phyloP scores from a whole-genome alignment of 2,888 invertebrate genomes.

The Lysandra bellargus region DNA sequence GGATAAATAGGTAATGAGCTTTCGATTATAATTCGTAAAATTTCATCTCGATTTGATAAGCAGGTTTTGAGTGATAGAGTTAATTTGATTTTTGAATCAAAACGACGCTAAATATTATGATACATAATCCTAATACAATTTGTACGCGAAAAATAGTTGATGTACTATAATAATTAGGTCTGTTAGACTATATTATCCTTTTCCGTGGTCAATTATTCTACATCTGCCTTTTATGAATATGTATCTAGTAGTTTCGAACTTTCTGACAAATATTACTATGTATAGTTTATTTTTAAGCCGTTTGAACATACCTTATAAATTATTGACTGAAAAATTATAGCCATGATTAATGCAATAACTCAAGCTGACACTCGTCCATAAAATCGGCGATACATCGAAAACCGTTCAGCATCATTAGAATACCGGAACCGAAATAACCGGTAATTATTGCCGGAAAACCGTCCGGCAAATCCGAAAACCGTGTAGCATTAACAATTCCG shows the following conservation, averaged over 20 bases:
- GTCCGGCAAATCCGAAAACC: conserved; percentile 48
- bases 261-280: no score
- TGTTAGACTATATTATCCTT: no score
- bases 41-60: not conserved
- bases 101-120: no score
- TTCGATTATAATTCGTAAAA: not conserved
- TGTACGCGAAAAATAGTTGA: no score
- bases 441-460: conserved; percentile 42
- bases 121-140: no score
- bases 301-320: no score
- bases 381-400: conserved; percentile 3
- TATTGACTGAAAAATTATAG: not conserved
- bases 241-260: no score
- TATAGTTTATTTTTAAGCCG: no score
- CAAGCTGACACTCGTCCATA: not conserved
- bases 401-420: conserved; percentile 22
- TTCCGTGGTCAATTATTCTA: no score
- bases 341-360: not conserved
- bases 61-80: not conserved
- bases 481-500: conserved; percentile 62
- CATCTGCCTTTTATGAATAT: no score
- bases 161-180: no score
- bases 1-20: conserved; percentile 4
- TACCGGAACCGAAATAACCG: conserved; percentile 19
- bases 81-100: no score